Percentiles rank a stretch among this genome's conserved stretches.
These are phyloP conservation scores for Atherinosoma microstoma DNA, from an alignment of 2,797 vertebrate species.

Conservation along the genomic window DNA sequence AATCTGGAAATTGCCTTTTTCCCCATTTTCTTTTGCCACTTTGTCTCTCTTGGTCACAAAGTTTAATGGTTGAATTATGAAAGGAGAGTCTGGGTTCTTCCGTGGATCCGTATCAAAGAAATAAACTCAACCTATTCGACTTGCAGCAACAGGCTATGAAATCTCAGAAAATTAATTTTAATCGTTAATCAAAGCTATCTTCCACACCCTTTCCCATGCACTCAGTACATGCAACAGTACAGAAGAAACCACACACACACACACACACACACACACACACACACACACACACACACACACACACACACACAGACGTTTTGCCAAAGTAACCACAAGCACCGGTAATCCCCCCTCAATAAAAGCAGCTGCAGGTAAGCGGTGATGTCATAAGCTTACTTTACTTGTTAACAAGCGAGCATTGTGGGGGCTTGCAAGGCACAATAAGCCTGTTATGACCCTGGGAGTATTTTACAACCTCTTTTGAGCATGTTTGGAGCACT, in stretches of 20 bases:
- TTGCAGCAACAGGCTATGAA: slow-evolving; percentile 57
- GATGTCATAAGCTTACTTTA: slow-evolving; percentile 68
- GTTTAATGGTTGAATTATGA: slow-evolving; percentile 17
- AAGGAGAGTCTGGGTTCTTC: slow-evolving; percentile 24
- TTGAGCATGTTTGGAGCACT: slow-evolving; percentile 45
- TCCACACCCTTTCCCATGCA: slow-evolving; percentile 48
- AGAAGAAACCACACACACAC: neutral
- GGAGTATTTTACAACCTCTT: slow-evolving; percentile 52
- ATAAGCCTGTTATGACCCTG: slow-evolving; percentile 52
- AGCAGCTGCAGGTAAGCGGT: slow-evolving; percentile 68
- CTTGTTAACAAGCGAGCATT: slow-evolving; percentile 62
- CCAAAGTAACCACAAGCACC: slow-evolving; percentile 50
- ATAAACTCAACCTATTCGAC: slow-evolving; percentile 25
- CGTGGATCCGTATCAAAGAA: slow-evolving; percentile 25
- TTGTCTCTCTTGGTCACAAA: slow-evolving; percentile 12
- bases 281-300: slow-evolving; percentile 17
- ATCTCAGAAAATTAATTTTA: slow-evolving; percentile 31
- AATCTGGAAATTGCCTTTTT: slow-evolving; percentile 35
- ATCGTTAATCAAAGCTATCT: slow-evolving; percentile 53
- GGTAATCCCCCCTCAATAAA: slow-evolving; percentile 64
- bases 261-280: slow-evolving; percentile 17
- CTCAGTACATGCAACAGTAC: neutral
- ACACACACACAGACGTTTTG: slow-evolving; percentile 25
- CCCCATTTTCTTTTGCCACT: slow-evolving; percentile 18
- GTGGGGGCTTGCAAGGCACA: slow-evolving; percentile 57